Conservation (phyloP, 2,113 vertebrate genomes). For the Brienomyrus brachyistius region DNA sequence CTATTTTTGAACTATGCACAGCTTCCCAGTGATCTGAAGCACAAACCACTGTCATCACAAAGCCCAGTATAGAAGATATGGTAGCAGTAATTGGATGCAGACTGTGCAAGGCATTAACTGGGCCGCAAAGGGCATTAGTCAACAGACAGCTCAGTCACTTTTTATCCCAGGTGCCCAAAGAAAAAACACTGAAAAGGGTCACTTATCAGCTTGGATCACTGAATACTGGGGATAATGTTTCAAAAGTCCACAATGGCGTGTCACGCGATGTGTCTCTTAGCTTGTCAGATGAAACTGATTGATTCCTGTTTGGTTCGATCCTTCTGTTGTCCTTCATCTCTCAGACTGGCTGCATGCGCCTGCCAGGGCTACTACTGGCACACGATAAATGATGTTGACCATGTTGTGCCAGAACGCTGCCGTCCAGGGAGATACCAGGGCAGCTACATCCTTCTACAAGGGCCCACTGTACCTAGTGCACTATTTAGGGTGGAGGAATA, state of each 20-base stretch:
- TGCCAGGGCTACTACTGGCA: too few relatives aligned
- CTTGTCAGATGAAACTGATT: slow-evolving; percentile 96
- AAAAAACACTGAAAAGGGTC: background rate
- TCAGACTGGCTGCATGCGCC: slow-evolving; percentile 65
- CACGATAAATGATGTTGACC: too few relatives aligned
- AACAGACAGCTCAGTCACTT: background rate
- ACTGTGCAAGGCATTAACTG: background rate
- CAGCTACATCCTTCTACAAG: background rate
- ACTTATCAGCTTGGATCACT: background rate
- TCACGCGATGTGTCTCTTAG: slow-evolving; percentile 51
- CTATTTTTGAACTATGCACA: background rate
- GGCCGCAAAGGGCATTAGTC: background rate
- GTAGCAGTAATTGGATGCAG: background rate
- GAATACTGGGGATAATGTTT: too few relatives aligned
- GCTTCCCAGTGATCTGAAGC: background rate
- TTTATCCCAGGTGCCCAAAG: background rate
- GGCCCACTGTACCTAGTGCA: background rate
- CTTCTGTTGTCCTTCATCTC: slow-evolving; percentile 88
- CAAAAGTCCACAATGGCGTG: background rate
- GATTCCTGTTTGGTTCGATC: slow-evolving; percentile 94
- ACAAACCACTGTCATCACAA: background rate
- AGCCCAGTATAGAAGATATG: background rate
- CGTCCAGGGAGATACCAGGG: too few relatives aligned
- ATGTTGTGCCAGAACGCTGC: background rate
- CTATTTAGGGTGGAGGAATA: background rate